phyloP scores from a whole-genome alignment of 1,140 invertebrate genomes.

The Drosophila grimshawi region DNA sequence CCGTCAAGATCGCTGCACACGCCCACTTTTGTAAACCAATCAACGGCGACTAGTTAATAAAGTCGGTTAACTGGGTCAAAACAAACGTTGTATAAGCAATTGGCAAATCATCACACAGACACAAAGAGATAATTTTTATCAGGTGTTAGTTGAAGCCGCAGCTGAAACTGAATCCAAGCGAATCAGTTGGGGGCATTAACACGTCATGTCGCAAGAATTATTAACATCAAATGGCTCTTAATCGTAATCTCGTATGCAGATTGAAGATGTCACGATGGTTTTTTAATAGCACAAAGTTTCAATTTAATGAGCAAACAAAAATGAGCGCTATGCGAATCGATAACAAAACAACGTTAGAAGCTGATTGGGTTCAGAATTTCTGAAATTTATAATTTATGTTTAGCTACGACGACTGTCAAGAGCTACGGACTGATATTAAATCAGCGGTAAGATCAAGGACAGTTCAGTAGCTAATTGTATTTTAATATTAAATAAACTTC shows the following conservation, averaged over 20 bases:
- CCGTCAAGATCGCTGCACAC: conserved; percentile 63
- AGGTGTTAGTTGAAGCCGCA: conserved; percentile 2
- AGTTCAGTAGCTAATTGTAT: conserved; percentile 12
- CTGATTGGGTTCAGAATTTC: conserved; percentile 1
- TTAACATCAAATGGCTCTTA: not conserved
- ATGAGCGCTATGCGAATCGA: conserved; percentile 46
- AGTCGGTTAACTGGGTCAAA: conserved; percentile 27
- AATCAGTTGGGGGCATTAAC: conserved; percentile 39
- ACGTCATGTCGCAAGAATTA: conserved; percentile 32
- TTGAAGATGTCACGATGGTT: conserved; percentile 45
- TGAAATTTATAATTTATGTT: conserved; percentile 55
- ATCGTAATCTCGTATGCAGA: conserved; percentile 51
- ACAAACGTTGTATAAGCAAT: conserved; percentile 36
- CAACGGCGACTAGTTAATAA: conserved; percentile 12
- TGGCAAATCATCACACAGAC: not conserved
- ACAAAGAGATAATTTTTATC: conserved; percentile 6
- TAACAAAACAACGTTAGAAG: conserved; percentile 54
- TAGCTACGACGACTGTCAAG: conserved; percentile 9
- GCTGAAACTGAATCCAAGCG: not conserved
- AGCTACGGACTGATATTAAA: conserved; percentile 23
- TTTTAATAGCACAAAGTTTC: conserved; percentile 46
- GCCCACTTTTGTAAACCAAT: conserved; percentile 52
- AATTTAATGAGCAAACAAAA: conserved; percentile 29
- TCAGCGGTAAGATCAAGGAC: conserved; percentile 66
- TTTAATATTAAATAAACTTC: conserved; percentile 5